phyloP scores from a whole-genome alignment of 2,113 vertebrate genomes.

The Pholis gunnellus region DNA sequence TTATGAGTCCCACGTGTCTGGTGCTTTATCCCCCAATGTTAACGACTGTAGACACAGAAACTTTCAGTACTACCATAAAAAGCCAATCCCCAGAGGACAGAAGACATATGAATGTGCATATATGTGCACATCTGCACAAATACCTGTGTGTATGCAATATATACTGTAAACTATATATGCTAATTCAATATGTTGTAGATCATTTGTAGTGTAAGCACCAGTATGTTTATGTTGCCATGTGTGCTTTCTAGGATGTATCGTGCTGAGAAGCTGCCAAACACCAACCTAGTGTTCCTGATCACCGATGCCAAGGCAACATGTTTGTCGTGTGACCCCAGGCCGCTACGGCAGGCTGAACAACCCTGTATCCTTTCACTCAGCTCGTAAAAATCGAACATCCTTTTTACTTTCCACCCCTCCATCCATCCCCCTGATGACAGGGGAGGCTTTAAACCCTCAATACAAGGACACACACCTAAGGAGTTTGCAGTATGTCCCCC shows the following conservation, averaged over 20 bases:
- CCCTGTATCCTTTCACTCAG: conserved; percentile 93
- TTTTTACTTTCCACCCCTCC: conserved; percentile 50
- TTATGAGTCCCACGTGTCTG: conserved; percentile 80
- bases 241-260: conserved; percentile 88
- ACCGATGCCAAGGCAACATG: conserved; percentile 94
- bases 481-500: conserved; percentile 59
- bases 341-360: conserved; percentile 95
- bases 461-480: conserved; percentile 65
- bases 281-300: conserved; percentile 96
- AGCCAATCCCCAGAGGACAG: conserved; percentile 58
- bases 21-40: conserved; percentile 75
- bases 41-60: conserved; percentile 80
- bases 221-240: conserved; percentile 62
- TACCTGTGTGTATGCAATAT: not conserved
- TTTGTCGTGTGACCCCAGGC: conserved; percentile 91
- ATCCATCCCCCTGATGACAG: conserved; percentile 65
- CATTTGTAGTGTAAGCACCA: conserved; percentile 4
- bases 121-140: conserved; percentile 10
- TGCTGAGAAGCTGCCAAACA: conserved; percentile 95
- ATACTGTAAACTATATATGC: not conserved
- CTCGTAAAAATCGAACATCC: conserved; percentile 59
- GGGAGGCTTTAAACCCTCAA: conserved; percentile 54
- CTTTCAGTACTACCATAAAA: conserved; percentile 80
- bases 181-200: not conserved
- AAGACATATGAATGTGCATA: conserved; percentile 39